Percentiles rank a stretch among this genome's conserved stretches.
Conservation (phyloP, 1,140 invertebrate species). For the Mamestra configurata region DNA sequence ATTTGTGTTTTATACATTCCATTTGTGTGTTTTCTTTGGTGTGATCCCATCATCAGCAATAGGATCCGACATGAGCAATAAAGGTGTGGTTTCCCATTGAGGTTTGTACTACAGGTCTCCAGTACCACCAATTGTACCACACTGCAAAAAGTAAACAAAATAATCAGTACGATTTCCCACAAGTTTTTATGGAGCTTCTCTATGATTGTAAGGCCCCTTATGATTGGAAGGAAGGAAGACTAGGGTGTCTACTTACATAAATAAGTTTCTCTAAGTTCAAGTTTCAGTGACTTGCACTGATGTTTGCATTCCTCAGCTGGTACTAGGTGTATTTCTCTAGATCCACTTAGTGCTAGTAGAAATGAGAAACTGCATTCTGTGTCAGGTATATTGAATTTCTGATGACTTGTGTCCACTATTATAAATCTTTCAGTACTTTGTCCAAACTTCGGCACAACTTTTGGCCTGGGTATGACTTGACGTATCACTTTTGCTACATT, state of each 20-base stretch:
- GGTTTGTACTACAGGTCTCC: conserved; percentile 91
- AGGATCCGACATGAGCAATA: conserved; percentile 92
- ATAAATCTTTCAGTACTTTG: conserved; percentile 92
- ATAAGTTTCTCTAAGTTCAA: conserved; percentile 90
- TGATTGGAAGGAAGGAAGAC: background rate
- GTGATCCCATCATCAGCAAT: conserved; percentile 86
- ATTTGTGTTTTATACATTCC: conserved; percentile 81
- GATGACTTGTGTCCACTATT: conserved; percentile 90
- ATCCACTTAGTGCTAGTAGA: conserved; percentile 90
- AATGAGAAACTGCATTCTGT: conserved; percentile 93
- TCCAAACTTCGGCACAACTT: conserved; percentile 89
- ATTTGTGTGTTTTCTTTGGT: conserved; percentile 60
- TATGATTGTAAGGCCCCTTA: background rate
- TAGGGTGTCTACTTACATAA: conserved; percentile 89
- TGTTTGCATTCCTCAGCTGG: conserved; percentile 91
- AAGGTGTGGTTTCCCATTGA: conserved; percentile 89
- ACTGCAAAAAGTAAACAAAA: conserved; percentile 88
- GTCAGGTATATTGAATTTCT: conserved; percentile 90
- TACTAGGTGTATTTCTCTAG: conserved; percentile 90
- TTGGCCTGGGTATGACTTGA: conserved; percentile 90
- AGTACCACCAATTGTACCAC: conserved; percentile 96
- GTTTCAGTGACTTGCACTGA: conserved; percentile 90
- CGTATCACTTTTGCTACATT: conserved; percentile 90
- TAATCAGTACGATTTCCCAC: too few relatives aligned
- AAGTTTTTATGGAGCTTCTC: background rate